Conservation (phyloP, 2,113 vertebrate species). For the Lepidothrix coronata region DNA sequence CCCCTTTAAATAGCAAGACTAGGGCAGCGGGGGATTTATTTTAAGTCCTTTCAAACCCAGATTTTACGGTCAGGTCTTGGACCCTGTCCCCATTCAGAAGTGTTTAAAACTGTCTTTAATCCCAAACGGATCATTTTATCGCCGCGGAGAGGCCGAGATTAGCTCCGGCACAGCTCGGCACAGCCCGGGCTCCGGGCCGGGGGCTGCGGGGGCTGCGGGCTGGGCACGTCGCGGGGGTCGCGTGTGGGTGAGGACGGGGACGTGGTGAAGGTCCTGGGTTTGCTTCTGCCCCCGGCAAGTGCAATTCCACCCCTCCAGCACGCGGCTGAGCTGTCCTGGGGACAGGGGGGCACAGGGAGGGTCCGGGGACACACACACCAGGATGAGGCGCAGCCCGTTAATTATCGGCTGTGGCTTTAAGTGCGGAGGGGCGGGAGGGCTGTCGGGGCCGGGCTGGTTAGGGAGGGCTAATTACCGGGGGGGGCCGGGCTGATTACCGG, state of each 20-base stretch:
- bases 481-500: background rate
- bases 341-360: fast-evolving
- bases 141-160: background rate
- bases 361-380: background rate
- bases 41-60: constrained; percentile 40
- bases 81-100: background rate
- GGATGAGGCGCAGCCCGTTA: background rate
- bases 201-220: background rate
- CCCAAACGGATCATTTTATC: background rate
- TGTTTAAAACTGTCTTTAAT: background rate
- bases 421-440: background rate
- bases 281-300: background rate
- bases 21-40: constrained; percentile 43
- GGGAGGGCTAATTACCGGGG: background rate
- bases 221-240: background rate
- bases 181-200: background rate
- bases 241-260: background rate
- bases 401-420: background rate
- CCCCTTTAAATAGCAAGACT: constrained; percentile 39
- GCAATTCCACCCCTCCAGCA: fast-evolving
- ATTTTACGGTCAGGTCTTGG: constrained; percentile 28
- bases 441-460: background rate
- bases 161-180: background rate
- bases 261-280: background rate
- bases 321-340: background rate